Evolutionary conservation across 2,888 invertebrate species (phyloP), one percentile per base, ranked within the genome.

Genomic region (Protophormia terraenovae): DNA sequence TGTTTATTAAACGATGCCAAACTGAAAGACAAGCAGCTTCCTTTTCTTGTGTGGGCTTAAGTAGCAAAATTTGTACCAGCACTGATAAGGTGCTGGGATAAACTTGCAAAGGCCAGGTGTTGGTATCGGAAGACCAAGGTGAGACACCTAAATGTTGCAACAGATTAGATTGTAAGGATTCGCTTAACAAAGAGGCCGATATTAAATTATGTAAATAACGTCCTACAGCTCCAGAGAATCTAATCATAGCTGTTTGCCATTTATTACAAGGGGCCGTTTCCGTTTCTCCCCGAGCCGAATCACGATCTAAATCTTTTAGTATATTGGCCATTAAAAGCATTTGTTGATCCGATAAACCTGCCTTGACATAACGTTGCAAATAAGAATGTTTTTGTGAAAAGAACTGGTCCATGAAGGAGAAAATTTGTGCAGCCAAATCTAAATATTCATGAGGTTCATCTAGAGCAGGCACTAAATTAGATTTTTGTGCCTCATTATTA

Each of bases 1-100:
- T 98, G 89, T 97, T 96, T 10, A 98, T 95, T 19, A 98, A 94
- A 90, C 97, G 95, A 91, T 97, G 96, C 98, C 98, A 98, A 91
- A 98, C 97, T 69, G 96, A 96, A 50, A 98, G 95, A 87, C 98
- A 97, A 29, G 96, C 96, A 35, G 96, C 96, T 93, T 98, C 98
- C 88, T 97, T 97, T 89, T 98, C 97, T 66, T 96, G 95, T 83
- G 96, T 96, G 12, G 96, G 95, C 90, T 97, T 96, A 87, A 96
- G 93, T 19, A 98, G 92, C 38, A 98, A 93, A 89, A 97, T 96
- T 93, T 98, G 97, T 19, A 98, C 97, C 24, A 98, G 94, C 89
- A 95, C 97, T 87, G 95, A 97, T 88, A 95, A 94, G 79, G 95
- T 97, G 92, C 98, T 95, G 0, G 95, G 95, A 90, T 95, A 95